A percentile compares a stretch with the other conserved stretches of the same genome.
Conservation (phyloP, 2,797 vertebrate genomes). For the Pteropus rufus region DNA sequence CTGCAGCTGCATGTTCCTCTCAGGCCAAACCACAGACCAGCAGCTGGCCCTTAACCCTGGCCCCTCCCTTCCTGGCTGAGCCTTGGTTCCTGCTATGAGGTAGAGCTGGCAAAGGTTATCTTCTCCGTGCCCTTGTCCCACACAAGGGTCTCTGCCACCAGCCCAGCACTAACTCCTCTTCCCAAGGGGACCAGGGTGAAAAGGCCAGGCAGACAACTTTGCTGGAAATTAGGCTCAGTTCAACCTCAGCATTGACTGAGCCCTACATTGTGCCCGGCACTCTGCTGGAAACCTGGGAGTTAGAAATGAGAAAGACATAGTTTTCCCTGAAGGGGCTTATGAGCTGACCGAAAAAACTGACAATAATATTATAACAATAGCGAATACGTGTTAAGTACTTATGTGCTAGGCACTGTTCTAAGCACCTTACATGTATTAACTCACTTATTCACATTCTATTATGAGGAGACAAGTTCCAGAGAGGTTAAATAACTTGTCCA, state of each 20-base stretch:
- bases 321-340: not conserved
- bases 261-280: not conserved
- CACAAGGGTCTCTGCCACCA: not conserved
- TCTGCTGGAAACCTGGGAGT: not conserved
- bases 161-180: not conserved
- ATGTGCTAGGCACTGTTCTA: not conserved
- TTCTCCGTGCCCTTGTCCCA: not conserved
- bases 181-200: not conserved
- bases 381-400: not conserved
- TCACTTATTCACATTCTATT: not conserved
- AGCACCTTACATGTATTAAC: not conserved
- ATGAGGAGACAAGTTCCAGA: not conserved
- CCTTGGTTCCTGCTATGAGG: not conserved
- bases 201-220: not conserved
- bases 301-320: not conserved
- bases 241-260: not conserved
- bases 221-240: not conserved
- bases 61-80: rapidly evolving
- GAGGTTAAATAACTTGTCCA: not conserved
- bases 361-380: rapidly evolving
- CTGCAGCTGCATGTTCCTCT: not conserved
- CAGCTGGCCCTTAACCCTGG: not conserved
- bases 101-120: not conserved
- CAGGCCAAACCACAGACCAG: not conserved
- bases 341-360: not conserved